Conservation (phyloP, 2,888 invertebrate species). For the Tinea semifulvella region DNA sequence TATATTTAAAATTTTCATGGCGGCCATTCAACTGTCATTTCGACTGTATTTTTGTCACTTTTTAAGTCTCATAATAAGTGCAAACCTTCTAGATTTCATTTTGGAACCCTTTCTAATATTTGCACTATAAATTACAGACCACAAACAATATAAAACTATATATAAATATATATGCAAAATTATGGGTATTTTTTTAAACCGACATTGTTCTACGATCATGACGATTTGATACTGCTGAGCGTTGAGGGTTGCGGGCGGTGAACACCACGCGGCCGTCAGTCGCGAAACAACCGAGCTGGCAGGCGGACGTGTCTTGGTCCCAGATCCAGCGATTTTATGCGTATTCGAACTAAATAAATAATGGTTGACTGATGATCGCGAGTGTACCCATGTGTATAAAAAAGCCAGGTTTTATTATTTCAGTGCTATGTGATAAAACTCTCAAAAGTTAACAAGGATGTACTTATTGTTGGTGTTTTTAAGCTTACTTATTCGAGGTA, state of each 20-base stretch:
- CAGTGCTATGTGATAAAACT: constrained; percentile 49
- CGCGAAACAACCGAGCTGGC: constrained; percentile 30
- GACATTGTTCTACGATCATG: too few relatives aligned
- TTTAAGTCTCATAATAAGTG: too few relatives aligned
- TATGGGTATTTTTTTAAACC: too few relatives aligned
- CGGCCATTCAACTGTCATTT: too few relatives aligned
- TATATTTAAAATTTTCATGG: too few relatives aligned
- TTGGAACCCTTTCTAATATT: too few relatives aligned
- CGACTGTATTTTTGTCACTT: too few relatives aligned
- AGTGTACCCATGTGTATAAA: constrained; percentile 2
- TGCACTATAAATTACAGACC: too few relatives aligned
- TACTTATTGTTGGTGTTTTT: constrained; percentile 46
- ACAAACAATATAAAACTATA: too few relatives aligned
- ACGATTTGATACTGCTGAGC: too few relatives aligned
- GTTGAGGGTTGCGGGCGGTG: constrained; percentile 38
- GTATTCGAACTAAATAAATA: constrained; percentile 4
- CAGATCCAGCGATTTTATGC: neutral
- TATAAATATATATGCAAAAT: too few relatives aligned
- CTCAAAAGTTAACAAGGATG: constrained; percentile 48
- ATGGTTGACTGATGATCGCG: constrained; percentile 5
- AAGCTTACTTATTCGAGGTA: constrained; percentile 56
- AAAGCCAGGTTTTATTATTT: neutral
- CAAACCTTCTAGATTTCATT: too few relatives aligned
- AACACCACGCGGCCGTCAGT: constrained; percentile 35
- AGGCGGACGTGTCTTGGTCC: constrained; percentile 26